phyloP scores from a whole-genome alignment of 2,113 vertebrate species.

The Notarius quadriscutis region DNA sequence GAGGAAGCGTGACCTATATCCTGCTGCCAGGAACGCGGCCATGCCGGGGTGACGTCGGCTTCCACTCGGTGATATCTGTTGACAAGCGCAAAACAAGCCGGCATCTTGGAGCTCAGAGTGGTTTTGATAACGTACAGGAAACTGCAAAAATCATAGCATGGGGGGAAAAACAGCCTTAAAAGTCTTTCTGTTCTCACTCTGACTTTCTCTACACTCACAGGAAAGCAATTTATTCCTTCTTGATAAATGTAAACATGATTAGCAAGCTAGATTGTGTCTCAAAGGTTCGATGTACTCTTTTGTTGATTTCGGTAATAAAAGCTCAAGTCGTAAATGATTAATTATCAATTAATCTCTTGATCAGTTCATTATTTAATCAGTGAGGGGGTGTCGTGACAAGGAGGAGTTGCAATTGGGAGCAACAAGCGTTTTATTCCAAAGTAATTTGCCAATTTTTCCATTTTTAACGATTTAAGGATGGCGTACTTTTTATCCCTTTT shows the following conservation, averaged over 20 bases:
- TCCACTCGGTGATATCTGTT: slow-evolving; percentile 43
- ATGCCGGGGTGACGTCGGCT: slow-evolving; percentile 39
- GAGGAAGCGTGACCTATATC: slow-evolving; percentile 57
- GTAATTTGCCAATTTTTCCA: not conserved
- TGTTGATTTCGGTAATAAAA: not conserved
- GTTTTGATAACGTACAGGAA: not conserved
- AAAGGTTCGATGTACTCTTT: not conserved
- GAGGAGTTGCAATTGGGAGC: not conserved
- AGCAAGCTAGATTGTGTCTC: not conserved
- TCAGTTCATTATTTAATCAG: not conserved
- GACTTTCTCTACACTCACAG: not conserved
- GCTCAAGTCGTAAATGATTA: not conserved
- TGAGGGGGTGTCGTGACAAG: not conserved
- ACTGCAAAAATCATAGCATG: no score
- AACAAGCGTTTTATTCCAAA: not conserved
- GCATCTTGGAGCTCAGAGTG: slow-evolving; percentile 16
- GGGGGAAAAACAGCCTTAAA: not conserved
- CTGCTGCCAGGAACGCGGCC: slow-evolving; percentile 37
- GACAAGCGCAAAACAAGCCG: slow-evolving; percentile 48
- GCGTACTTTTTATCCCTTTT: not conserved
- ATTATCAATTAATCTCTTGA: not conserved
- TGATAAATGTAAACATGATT: not conserved
- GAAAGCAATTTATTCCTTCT: not conserved
- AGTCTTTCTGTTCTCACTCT: not conserved
- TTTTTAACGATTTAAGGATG: not conserved